These are phyloP conservation scores for Pelecanus crispus DNA, from an alignment of 2,113 vertebrate genomes.

Conservation along the genomic window DNA sequence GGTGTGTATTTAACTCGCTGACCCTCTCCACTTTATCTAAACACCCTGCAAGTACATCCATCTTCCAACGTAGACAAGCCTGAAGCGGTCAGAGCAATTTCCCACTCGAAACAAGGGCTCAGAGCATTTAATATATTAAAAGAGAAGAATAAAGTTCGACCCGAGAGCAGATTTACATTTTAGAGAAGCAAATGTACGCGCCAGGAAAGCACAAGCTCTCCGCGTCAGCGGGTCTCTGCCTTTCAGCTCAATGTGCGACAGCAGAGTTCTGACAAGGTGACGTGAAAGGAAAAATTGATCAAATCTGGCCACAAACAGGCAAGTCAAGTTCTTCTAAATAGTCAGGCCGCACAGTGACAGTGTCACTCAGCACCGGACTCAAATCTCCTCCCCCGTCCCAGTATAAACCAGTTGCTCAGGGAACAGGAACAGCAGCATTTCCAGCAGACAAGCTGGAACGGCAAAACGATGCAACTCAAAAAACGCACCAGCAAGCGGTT, in stretches of 20 bases:
- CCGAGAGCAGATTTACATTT: not conserved
- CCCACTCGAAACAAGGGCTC: not conserved
- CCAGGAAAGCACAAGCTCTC: not conserved
- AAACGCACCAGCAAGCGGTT: not conserved
- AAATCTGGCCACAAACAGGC: not conserved
- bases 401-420: not conserved
- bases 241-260: not conserved
- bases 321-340: not conserved
- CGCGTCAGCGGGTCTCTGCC: not conserved
- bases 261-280: fast-evolving
- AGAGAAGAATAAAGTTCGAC: not conserved
- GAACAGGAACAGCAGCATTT: not conserved
- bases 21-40: not conserved
- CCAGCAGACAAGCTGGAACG: not conserved
- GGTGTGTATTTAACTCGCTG: not conserved
- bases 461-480: not conserved
- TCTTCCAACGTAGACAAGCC: not conserved
- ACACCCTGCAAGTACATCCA: not conserved
- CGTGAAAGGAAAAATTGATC: fast-evolving
- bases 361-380: not conserved
- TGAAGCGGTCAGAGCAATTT: not conserved
- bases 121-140: not conserved
- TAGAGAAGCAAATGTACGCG: not conserved
- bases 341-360: fast-evolving
- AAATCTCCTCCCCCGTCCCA: not conserved